A percentile compares a stretch with the other conserved stretches of the same genome.
These are phyloP conservation scores for Lepidochrysops patricia DNA, from an alignment of 2,888 invertebrate species.

Conservation along the genomic window DNA sequence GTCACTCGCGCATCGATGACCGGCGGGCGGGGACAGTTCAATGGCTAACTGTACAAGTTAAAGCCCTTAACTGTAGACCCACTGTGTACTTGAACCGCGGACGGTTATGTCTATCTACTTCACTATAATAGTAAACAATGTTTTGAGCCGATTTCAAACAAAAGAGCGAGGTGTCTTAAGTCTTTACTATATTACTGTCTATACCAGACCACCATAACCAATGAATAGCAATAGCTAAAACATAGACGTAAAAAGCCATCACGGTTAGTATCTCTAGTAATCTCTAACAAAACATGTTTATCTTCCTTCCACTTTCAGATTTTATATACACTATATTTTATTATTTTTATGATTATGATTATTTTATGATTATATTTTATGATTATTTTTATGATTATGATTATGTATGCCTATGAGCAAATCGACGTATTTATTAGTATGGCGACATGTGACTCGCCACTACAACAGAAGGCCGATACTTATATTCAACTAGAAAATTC, in stretches of 20 bases:
- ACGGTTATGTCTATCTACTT: neutral
- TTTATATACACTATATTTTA: no score
- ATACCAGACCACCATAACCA: no score
- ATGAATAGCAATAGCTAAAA: no score
- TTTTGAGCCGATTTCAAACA: no score
- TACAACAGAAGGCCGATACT: neutral
- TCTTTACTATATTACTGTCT: no score
- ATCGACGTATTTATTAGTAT: no score
- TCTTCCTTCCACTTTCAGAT: no score
- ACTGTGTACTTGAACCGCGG: neutral
- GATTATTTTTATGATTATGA: neutral
- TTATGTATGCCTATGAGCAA: neutral
- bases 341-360: neutral
- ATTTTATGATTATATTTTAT: neutral
- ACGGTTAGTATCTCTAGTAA: no score
- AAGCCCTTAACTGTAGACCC: neutral
- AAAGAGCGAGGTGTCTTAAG: no score
- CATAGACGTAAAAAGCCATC: no score
- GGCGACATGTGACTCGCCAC: no score
- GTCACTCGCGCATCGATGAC: neutral
- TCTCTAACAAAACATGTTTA: no score
- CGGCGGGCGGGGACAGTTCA: neutral
- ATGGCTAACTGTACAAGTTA: neutral
- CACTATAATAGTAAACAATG: neutral
- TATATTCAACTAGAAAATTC: neutral